Evolutionary conservation across 2,113 vertebrate genomes (phyloP), one percentile per base, ranked within the genome.

Genomic region (Chascanopsetta lugubris): DNA sequence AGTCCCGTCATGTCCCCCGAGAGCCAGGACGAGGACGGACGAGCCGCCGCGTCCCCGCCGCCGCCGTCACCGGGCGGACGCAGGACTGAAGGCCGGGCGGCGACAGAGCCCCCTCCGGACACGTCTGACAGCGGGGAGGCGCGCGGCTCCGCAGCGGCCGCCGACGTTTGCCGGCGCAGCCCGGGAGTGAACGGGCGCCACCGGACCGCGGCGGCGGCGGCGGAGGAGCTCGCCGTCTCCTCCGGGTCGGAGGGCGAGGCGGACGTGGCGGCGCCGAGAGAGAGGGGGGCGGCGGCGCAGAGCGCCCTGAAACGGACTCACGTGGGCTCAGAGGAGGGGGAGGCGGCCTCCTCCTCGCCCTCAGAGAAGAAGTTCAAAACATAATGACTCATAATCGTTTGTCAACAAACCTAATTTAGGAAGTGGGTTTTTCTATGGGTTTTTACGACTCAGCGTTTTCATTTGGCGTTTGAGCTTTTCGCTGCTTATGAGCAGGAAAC

Each of bases 341-440:
- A 62, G 9, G 48, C 79, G 0, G 79, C 68, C 50, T 77, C 75
- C 69, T 77, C 75, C 69, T 92, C 94, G 2, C 94, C 94, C 26
- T 93, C 94, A 85, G 96, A 97, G 86, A 98, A 99, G 91, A 97
- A 95, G 93, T 78, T 94, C 70, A 99, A 96, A 93, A 96, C 94
- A 88, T 96, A 93, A 94, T 91, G 86, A 87, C 2, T 15, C 27
- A 20, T 63, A 57, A 65, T 46, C 36, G 24, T 74, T 71, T 71
- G 43, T 80, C 71, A 68, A 73, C 58, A 58, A 77, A 78, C 78
- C 73, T 66, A 34, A 32, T 61, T 73, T 64, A 60, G 46, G 32
- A 80, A 64, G 61, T 76, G 80, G 55, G 57, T 86, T 81, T 45
- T 85, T 87, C 25, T 89, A 76, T 58, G 64, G 57, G 67, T 81